phyloP scores from a whole-genome alignment of 2,113 vertebrate species.

The Tetrao urogallus region DNA sequence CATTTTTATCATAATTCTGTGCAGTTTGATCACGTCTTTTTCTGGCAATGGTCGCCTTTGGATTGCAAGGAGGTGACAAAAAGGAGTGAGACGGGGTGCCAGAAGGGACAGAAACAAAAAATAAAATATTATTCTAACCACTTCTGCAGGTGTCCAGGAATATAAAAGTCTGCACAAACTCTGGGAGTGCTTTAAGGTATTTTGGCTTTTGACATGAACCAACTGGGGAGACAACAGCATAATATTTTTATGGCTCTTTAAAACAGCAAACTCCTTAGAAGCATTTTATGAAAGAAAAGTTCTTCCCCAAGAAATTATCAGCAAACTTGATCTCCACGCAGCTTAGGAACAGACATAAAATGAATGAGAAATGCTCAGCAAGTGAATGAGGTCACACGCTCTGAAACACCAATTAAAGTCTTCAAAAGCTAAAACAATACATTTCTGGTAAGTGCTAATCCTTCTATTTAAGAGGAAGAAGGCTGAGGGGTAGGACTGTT shows the following conservation, averaged over 20 bases:
- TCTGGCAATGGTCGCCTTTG: neutral
- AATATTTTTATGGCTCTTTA: neutral
- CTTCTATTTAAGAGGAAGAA: neutral
- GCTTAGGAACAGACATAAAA: neutral
- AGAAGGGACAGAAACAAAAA: neutral
- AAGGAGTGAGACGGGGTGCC: neutral
- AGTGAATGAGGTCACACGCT: neutral
- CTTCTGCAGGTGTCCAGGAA: neutral
- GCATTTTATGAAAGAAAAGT: rapidly evolving
- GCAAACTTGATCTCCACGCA: neutral
- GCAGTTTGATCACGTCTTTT: neutral
- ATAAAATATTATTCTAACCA: neutral
- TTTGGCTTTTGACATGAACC: neutral
- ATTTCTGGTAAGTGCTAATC: slow-evolving; percentile 2
- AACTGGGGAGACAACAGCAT: neutral
- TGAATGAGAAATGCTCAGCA: neutral
- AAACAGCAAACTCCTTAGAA: neutral
- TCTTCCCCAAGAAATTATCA: neutral
- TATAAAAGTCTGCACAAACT: neutral
- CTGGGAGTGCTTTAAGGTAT: neutral
- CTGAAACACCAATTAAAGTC: slow-evolving; percentile 36
- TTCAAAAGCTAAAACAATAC: slow-evolving; percentile 25
- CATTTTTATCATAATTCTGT: neutral
- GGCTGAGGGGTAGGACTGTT: neutral
- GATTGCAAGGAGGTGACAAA: neutral